Evolutionary conservation across 2,888 invertebrate genomes (phyloP), one percentile per base, ranked within the genome.

Genomic region (Orthosia incerta): DNA sequence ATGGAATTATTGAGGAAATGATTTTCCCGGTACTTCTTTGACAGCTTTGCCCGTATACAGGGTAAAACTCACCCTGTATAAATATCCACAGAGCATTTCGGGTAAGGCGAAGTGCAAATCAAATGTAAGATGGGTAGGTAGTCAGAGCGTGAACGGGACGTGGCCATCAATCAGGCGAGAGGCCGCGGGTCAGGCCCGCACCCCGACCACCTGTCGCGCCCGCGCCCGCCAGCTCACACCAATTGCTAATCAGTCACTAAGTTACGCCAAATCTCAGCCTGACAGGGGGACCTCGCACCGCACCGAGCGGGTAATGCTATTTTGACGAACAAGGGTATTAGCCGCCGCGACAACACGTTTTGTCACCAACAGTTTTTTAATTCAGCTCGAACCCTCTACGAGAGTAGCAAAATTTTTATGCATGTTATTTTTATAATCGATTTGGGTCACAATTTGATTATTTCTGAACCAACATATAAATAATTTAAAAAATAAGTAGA

Each of bases 211-310:
- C 95, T 95, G 95, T 95, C 95, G 96, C 95, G 91, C 91, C 91
- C 95, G 95, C 95, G 91, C 91, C 92, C 90, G 91, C 91, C 92
- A 92, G 91, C 92, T 91, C 91, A 89, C 92, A 94, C 91, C 93
- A 93, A 94, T 94, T 94, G 95, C 96, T 95, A 95, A 95, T 95
- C 96, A 96, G 95, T 95, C 95, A 95, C 95, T 94, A 94, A 95
- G 94, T 94, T 93, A 92, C 93, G 91, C 93, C 92, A 94, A 95
- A 95, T 96, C 95, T 95, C 95, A 89, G 93, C 89, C 86, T 92
- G 93, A 93, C 93, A 93, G 90, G 90, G 90, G 89, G 89, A 91
- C 90, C 89, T 78, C 88, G 90, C 88, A 79, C 87, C 85, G 90
- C 87, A 79, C 86, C 85, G 91, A 88, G 89, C 85, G 88, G 87